These are phyloP conservation scores for Parus major DNA, from an alignment of 2,113 vertebrate species.

Conservation along the genomic window DNA sequence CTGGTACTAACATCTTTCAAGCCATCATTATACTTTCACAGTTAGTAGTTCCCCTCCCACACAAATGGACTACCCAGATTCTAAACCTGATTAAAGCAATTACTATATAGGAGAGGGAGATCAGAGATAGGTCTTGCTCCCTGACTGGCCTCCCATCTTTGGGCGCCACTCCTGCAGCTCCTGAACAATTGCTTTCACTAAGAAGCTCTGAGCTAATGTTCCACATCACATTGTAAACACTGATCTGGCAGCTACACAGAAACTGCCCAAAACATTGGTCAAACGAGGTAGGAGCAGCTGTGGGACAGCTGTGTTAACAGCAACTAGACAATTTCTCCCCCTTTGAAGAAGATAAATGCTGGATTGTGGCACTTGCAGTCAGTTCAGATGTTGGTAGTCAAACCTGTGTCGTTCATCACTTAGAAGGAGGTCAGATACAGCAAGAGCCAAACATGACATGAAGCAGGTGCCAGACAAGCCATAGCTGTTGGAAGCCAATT, in stretches of 20 bases:
- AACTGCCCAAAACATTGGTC: not conserved
- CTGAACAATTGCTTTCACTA: not conserved
- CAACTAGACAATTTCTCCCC: not conserved
- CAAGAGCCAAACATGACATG: not conserved
- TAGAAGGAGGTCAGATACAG: rapidly evolving
- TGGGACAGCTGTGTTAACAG: not conserved
- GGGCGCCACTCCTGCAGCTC: not conserved
- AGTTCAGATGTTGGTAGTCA: not conserved
- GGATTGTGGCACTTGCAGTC: not conserved
- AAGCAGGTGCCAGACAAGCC: not conserved
- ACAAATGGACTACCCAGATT: not conserved
- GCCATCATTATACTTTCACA: not conserved
- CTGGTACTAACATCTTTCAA: not conserved
- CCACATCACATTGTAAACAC: not conserved
- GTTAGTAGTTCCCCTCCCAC: not conserved
- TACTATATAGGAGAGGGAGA: not conserved
- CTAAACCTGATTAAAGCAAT: not conserved
- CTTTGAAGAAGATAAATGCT: not conserved
- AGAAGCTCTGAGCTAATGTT: not conserved
- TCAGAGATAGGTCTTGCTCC: not conserved
- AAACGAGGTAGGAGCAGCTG: not conserved
- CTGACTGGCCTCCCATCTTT: not conserved
- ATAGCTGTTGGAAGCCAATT: rapidly evolving
- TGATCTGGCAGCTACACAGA: not conserved
- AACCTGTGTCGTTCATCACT: not conserved